A percentile compares a stretch with the other conserved stretches of the same genome.
Evolutionary conservation across 2,888 invertebrate genomes (phyloP).

Genomic region (Rhingia rostrata): DNA sequence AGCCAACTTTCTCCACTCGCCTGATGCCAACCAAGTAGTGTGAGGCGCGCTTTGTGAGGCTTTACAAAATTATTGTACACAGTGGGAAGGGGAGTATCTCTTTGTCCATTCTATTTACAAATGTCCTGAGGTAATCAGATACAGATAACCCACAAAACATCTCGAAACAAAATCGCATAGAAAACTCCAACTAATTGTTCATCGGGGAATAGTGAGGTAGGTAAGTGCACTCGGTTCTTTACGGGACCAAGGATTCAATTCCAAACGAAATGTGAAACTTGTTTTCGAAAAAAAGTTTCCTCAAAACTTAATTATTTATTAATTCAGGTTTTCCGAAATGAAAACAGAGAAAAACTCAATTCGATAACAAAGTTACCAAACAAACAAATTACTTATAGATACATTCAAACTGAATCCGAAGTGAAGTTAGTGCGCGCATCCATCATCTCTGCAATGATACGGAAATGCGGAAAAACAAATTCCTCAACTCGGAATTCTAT

Average conservation of each 20-base stretch:
- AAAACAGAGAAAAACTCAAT: constrained; percentile 27
- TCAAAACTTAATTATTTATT: constrained; percentile 56
- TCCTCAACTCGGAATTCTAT: constrained; percentile 4
- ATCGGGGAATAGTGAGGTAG: constrained; percentile 3
- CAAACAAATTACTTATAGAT: neutral
- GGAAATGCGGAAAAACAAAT: constrained; percentile 32
- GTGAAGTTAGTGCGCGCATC: constrained; percentile 3
- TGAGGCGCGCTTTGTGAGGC: constrained; percentile 16
- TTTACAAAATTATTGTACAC: constrained; percentile 33
- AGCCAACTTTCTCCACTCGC: constrained; percentile 56
- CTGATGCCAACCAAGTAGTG: constrained; percentile 8
- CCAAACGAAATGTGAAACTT: constrained; percentile 23
- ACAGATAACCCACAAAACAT: constrained; percentile 50
- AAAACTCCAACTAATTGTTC: constrained; percentile 52
- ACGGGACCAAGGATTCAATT: neutral
- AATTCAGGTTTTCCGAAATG: constrained; percentile 22
- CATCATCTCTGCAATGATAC: neutral
- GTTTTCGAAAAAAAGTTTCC: constrained; percentile 27
- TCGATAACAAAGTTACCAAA: constrained; percentile 29
- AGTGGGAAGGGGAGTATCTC: constrained; percentile 5
- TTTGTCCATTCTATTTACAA: constrained; percentile 19
- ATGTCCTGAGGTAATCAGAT: constrained; percentile 54
- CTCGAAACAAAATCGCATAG: constrained; percentile 21
- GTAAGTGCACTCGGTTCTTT: neutral
- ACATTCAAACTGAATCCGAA: constrained; percentile 17